Evolutionary conservation across 2,113 vertebrate species (phyloP).

Genomic region (Opisthocomus hoazin): DNA sequence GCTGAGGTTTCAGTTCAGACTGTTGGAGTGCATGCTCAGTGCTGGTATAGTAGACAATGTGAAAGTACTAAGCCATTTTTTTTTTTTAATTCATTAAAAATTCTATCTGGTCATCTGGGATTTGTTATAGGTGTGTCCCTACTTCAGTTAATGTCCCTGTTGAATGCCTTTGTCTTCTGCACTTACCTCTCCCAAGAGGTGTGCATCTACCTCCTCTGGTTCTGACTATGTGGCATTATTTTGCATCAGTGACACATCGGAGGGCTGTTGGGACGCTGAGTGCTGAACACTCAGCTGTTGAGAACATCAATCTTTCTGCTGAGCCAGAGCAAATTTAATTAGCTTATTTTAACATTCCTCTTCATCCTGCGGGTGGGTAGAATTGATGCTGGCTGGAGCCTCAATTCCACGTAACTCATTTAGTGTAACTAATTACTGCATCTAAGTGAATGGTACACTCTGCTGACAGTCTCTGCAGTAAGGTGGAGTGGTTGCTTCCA

Average conservation of each 20-base stretch:
- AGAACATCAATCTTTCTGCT: constrained; percentile 23
- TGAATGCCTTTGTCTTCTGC: background rate
- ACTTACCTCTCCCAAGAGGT: background rate
- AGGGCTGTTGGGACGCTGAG: background rate
- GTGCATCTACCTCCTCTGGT: background rate
- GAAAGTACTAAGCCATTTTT: background rate
- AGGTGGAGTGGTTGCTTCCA: background rate
- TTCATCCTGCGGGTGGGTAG: background rate
- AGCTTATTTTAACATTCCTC: constrained; percentile 31
- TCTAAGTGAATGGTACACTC: background rate
- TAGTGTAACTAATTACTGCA: constrained; percentile 9
- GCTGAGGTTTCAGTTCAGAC: background rate
- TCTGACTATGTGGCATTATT: background rate
- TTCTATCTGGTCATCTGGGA: background rate
- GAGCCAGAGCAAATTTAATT: constrained; percentile 50
- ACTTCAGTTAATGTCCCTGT: background rate
- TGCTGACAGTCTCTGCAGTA: background rate
- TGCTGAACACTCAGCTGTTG: constrained; percentile 2
- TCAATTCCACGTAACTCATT: background rate
- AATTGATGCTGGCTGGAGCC: constrained; percentile 34
- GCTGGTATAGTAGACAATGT: background rate
- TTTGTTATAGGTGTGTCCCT: background rate
- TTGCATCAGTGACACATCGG: background rate
- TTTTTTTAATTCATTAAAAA: background rate
- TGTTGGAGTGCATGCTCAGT: background rate